phyloP scores from a whole-genome alignment of 2,888 invertebrate genomes.

The Drosophila longiperda region DNA sequence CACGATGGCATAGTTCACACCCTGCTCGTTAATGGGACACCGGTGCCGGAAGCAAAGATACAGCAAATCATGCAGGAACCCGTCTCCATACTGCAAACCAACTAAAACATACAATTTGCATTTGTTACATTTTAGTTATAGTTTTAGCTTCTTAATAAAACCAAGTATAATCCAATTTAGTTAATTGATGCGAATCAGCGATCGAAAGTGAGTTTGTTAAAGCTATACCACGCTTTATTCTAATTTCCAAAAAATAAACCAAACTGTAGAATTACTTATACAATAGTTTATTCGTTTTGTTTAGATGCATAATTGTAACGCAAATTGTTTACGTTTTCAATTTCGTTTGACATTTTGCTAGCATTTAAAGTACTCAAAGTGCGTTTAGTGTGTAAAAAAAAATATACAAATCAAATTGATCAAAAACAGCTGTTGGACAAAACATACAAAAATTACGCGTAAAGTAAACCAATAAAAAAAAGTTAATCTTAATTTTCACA shows the following conservation, averaged over 20 bases:
- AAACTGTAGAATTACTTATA: slow-evolving; percentile 50
- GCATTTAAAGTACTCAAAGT: slow-evolving; percentile 65
- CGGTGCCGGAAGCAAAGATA: slow-evolving; percentile 82
- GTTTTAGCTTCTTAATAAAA: slow-evolving; percentile 20
- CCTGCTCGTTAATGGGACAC: slow-evolving; percentile 86
- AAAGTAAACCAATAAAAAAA: slow-evolving; percentile 22
- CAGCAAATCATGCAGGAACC: slow-evolving; percentile 83
- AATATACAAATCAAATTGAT: slow-evolving; percentile 25
- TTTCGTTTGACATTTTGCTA: slow-evolving; percentile 76
- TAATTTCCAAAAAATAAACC: slow-evolving; percentile 6
- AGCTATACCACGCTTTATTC: background rate
- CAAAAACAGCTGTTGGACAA: slow-evolving; percentile 37
- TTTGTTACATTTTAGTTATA: slow-evolving; percentile 55
- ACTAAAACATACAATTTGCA: slow-evolving; percentile 44
- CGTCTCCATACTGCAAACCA: slow-evolving; percentile 77
- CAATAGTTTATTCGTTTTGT: slow-evolving; percentile 67
- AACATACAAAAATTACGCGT: slow-evolving; percentile 19
- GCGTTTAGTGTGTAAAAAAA: slow-evolving; percentile 36
- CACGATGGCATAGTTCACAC: slow-evolving; percentile 87
- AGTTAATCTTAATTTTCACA: slow-evolving; percentile 23
- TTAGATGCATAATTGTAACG: slow-evolving; percentile 71
- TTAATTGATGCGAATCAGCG: background rate
- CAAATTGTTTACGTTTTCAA: slow-evolving; percentile 67
- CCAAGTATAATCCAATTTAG: background rate
- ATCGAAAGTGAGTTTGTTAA: background rate